These are phyloP conservation scores for Vulpes vulpes DNA, from an alignment of 2,113 vertebrate species.

Conservation along the genomic window DNA sequence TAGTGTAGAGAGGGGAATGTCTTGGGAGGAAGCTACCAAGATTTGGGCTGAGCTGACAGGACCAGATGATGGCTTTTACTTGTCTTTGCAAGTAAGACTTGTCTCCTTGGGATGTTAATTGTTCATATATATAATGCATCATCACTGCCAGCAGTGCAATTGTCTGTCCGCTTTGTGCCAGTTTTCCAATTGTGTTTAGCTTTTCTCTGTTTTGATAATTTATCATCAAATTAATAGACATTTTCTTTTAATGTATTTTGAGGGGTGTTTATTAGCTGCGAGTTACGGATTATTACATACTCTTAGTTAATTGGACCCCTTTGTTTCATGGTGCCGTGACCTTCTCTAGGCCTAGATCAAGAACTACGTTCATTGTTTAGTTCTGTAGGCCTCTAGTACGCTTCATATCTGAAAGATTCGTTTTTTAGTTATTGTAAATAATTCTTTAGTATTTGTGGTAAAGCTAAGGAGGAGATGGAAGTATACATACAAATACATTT, in stretches of 20 bases:
- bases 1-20: slow-evolving; percentile 98
- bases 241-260: not conserved
- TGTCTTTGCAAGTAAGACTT: slow-evolving; percentile 91
- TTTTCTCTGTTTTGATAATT: not conserved
- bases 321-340: not conserved
- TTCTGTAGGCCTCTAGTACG: not conserved
- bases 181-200: not conserved
- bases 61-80: slow-evolving; percentile 98
- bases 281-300: not conserved
- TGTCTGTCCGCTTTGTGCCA: not conserved
- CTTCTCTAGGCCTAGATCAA: not conserved
- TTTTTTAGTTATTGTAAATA: not conserved
- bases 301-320: not conserved
- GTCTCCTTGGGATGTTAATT: not conserved
- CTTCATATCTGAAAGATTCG: not conserved
- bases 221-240: not conserved
- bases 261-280: not conserved
- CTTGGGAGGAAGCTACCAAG: slow-evolving; percentile 98
- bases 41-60: slow-evolving; percentile 97
- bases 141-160: not conserved
- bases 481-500: too few species aligned
- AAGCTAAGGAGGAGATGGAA: not conserved
- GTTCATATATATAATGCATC: not conserved
- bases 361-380: not conserved
- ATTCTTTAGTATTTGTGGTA: not conserved